Evolutionary conservation across 37 sponge, comb jelly and placozoan genomes (phyloP).

Genomic region (Amphimedon queenslandica): DNA sequence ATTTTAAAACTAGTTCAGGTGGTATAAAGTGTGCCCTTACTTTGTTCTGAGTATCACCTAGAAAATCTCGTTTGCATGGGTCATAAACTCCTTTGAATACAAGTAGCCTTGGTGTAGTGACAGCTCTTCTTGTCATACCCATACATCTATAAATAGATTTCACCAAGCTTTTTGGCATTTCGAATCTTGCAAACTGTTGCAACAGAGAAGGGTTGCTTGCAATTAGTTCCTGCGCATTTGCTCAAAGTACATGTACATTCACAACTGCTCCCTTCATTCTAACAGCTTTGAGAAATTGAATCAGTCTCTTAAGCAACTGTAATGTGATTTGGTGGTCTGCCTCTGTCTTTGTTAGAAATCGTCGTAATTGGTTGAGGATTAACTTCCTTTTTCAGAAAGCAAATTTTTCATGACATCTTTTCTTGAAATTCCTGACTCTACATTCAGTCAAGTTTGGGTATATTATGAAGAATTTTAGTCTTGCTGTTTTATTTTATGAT

Average conservation of each 20-base stretch:
- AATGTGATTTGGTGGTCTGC: constrained; percentile 45
- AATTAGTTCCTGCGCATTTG: too few relatives aligned
- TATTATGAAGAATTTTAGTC: constrained; percentile 20
- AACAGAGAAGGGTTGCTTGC: constrained; percentile 19
- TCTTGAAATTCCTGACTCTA: constrained; percentile 41
- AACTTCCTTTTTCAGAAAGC: constrained; percentile 5
- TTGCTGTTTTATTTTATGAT: constrained; percentile 58
- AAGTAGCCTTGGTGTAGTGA: constrained; percentile 28
- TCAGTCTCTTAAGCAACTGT: constrained; percentile 36
- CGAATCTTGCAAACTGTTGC: constrained; percentile 17
- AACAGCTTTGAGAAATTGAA: constrained; percentile 31
- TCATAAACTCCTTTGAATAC: constrained; percentile 26
- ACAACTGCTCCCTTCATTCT: constrained; percentile 41
- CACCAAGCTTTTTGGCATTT: constrained; percentile 41
- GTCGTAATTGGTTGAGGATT: constrained; percentile 32
- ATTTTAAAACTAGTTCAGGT: constrained; percentile 52
- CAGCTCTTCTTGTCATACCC: constrained; percentile 22
- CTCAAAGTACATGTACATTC: constrained; percentile 47
- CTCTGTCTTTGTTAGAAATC: constrained; percentile 7
- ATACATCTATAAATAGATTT: constrained; percentile 44
- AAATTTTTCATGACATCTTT: constrained; percentile 15
- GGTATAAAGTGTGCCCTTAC: constrained; percentile 36
- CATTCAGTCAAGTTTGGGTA: constrained; percentile 44
- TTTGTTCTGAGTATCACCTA: constrained; percentile 21
- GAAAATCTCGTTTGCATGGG: constrained; percentile 23